Evolutionary conservation across 2,888 invertebrate genomes (phyloP).

Genomic region (Acutogordius australiensis): DNA sequence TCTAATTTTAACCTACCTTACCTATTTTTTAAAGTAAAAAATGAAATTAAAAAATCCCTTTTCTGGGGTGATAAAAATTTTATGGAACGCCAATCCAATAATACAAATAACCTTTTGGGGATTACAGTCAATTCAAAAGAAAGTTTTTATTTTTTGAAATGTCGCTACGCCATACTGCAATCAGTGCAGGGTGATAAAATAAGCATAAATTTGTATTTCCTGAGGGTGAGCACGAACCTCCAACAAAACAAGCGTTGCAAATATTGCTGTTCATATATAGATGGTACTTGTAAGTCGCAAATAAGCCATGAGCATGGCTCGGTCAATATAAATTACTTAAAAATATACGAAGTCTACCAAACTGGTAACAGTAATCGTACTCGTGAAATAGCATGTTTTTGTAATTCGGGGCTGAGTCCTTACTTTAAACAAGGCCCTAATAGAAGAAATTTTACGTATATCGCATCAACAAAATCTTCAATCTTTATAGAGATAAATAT

Average conservation of each 20-base stretch:
- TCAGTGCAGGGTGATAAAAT: not conserved
- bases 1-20: not conserved
- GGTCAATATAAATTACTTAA: not conserved
- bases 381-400: not conserved
- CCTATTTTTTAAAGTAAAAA: not conserved
- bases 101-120: no score
- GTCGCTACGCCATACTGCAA: not conserved
- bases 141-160: not conserved
- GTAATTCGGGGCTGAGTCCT: not conserved
- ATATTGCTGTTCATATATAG: not conserved
- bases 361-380: not conserved
- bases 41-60: not conserved
- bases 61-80: not conserved
- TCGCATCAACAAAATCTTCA: not conserved
- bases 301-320: not conserved
- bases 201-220: not conserved
- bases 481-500: not conserved
- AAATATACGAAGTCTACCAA: not conserved
- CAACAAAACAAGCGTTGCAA: not conserved
- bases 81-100: no score
- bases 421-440: not conserved
- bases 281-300: not conserved
- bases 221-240: not conserved
- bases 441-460: not conserved
- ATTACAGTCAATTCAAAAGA: not conserved